Conservation (phyloP, 2,888 invertebrate species). For the Tholera decimalis region DNA sequence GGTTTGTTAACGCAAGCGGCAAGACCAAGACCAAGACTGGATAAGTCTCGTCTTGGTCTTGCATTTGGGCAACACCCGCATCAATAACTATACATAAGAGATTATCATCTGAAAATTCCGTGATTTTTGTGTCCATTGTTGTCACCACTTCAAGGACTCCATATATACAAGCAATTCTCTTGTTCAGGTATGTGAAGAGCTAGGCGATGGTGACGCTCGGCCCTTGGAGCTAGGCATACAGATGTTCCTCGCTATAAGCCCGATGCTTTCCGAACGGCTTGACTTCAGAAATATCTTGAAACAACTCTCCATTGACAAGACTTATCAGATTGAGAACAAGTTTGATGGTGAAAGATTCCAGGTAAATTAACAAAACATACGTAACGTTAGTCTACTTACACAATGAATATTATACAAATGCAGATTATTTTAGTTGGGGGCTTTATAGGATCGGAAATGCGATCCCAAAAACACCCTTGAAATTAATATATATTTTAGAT, state of each 20-base stretch:
- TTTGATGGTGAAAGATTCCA: constrained; percentile 99
- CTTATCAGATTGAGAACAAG: constrained; percentile 95
- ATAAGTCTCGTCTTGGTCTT: too few relatives aligned
- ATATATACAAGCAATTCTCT: not conserved
- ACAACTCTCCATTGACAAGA: constrained; percentile 90
- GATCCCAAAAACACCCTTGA: too few relatives aligned
- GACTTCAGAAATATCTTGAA: constrained; percentile 90
- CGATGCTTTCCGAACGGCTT: constrained; percentile 96
- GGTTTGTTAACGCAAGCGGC: too few relatives aligned
- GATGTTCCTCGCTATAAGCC: constrained; percentile 95
- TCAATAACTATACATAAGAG: too few relatives aligned
- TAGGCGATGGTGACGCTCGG: constrained; percentile 92
- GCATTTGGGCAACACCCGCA: too few relatives aligned
- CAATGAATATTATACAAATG: too few relatives aligned
- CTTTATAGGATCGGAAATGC: too few relatives aligned
- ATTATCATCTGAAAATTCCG: not conserved
- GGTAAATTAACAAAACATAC: constrained; percentile 56
- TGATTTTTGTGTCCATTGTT: not conserved
- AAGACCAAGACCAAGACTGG: too few relatives aligned
- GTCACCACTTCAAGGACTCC: not conserved
- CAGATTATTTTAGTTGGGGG: too few relatives aligned
- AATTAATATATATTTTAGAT: too few relatives aligned
- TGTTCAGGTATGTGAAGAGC: constrained; percentile 91
- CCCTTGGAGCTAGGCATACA: constrained; percentile 93
- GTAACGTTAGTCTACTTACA: too few relatives aligned